Conservation (phyloP, 2,888 invertebrate genomes). For the Eupithecia exiguata region DNA sequence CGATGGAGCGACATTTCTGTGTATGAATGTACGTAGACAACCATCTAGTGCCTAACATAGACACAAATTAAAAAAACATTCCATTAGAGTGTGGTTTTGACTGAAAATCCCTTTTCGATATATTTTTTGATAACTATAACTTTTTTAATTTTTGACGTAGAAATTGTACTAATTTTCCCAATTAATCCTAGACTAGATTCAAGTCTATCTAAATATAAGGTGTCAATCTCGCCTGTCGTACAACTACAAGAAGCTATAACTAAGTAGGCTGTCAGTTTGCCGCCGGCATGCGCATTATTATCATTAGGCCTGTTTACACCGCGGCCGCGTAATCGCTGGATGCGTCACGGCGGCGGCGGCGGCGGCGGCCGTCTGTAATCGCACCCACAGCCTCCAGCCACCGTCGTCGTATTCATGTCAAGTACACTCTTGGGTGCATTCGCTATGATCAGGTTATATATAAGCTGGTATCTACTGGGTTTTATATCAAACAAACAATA, state of each 20-base stretch:
- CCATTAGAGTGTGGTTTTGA: no score
- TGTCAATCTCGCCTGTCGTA: no score
- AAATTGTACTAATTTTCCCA: no score
- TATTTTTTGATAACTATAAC: no score
- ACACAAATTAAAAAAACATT: no score
- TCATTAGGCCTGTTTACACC: background rate
- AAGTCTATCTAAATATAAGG: no score
- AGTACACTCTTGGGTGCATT: slow-evolving; percentile 2
- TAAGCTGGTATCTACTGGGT: background rate
- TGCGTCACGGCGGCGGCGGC: slow-evolving; percentile 1
- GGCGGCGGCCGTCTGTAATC: background rate
- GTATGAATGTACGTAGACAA: no score
- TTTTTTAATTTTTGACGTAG: no score
- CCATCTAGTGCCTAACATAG: no score
- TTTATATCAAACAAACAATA: background rate
- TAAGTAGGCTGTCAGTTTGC: background rate
- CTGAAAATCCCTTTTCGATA: no score
- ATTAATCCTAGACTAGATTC: no score
- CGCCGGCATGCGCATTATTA: no score
- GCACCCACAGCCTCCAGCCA: background rate
- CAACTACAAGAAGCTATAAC: background rate
- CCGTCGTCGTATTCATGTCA: background rate
- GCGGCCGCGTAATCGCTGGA: background rate
- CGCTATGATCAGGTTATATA: background rate
- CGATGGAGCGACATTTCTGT: background rate